Percentiles rank a stretch among this genome's conserved stretches.
These are phyloP conservation scores for Bradypus variegatus DNA, from an alignment of 2,797 vertebrate species.

Conservation along the genomic window DNA sequence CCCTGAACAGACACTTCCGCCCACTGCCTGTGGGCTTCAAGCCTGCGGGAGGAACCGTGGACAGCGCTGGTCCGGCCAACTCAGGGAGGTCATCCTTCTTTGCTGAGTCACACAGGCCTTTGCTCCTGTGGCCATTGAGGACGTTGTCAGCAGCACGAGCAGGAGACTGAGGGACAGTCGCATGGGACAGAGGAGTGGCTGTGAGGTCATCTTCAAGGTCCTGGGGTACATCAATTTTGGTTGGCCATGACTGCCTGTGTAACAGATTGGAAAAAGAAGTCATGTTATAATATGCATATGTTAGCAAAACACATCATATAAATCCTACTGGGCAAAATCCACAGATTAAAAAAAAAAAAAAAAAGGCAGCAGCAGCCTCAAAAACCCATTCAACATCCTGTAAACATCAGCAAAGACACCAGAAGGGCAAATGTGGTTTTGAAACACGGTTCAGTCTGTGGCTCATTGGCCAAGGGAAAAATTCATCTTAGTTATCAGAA, in stretches of 20 bases:
- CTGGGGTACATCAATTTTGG: slow-evolving; percentile 92
- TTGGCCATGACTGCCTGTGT: slow-evolving; percentile 94
- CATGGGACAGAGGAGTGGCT: slow-evolving; percentile 88
- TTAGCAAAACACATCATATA: neutral
- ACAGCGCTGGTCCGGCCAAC: slow-evolving; percentile 63
- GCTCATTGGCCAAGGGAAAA: neutral
- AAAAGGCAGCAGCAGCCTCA: neutral
- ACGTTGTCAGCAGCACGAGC: slow-evolving; percentile 87
- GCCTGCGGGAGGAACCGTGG: slow-evolving; percentile 61
- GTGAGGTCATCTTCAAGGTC: slow-evolving; percentile 96
- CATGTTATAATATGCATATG: neutral
- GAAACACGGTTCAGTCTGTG: neutral
- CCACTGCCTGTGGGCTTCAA: slow-evolving; percentile 77
- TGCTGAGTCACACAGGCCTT: slow-evolving; percentile 82
- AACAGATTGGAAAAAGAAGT: slow-evolving; percentile 17
- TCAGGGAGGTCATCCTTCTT: slow-evolving; percentile 84
- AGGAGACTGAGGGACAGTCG: slow-evolving; percentile 85
- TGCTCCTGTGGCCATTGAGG: slow-evolving; percentile 91
- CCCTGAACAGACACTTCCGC: slow-evolving; percentile 89
- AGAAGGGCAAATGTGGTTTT: neutral
- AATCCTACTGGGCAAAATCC: neutral
- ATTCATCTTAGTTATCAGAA: neutral
- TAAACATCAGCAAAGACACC: neutral
- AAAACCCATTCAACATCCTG: neutral
- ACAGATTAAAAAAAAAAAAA: neutral